Evolutionary conservation across 2,888 invertebrate genomes (phyloP), one percentile per base, ranked within the genome.

Genomic region (Eristalinus aeneus): DNA sequence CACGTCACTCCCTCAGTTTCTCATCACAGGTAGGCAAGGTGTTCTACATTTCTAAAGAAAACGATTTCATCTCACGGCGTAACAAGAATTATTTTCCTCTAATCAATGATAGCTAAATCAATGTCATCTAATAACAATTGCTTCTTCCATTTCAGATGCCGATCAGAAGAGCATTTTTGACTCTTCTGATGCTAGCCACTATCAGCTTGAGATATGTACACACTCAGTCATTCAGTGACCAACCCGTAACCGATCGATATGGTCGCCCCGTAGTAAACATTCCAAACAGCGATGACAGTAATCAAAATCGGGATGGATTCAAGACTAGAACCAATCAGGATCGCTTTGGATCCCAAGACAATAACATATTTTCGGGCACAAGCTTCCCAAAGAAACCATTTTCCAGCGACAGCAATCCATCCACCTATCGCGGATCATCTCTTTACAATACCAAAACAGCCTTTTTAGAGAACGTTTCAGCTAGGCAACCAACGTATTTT

Each of bases 401-500:
- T 32, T 32, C 63, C 5, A 63, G 11, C 2, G 89, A 90, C 60
- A 89, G 89, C 10, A 91, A 91, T 56, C 89, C 89, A 11, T 88
- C 88, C 8, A 69, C 85, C 23, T 58, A 88, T 4, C 89, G 91
- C 0, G 92, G 90, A 39, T 91, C 91, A 88, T 88, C 91, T 9
- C 71, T 90, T 0, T 92, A 92, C 68, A 92, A 89, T 69, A 58
- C 89, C 0, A 91, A 91, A 63, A 87, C 89, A 12, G 89, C 89
- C 1, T 91, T 91, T 27, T 79, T 92, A 20, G 92, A 92, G 12
- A 84, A 87, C n/a, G 89, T 91, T 4, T 72, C 89, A 16, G 90
- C 90, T 22, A 89, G 88, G 11, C 91, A 92, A 61, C 92, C 92
- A 0, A 97, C 97, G 9, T 98, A 98, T 92, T 97, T 99, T 90